Evolutionary conservation across 1,140 invertebrate species (phyloP), one percentile per base, ranked within the genome.

Genomic region (Tetramorium parvispinum): DNA sequence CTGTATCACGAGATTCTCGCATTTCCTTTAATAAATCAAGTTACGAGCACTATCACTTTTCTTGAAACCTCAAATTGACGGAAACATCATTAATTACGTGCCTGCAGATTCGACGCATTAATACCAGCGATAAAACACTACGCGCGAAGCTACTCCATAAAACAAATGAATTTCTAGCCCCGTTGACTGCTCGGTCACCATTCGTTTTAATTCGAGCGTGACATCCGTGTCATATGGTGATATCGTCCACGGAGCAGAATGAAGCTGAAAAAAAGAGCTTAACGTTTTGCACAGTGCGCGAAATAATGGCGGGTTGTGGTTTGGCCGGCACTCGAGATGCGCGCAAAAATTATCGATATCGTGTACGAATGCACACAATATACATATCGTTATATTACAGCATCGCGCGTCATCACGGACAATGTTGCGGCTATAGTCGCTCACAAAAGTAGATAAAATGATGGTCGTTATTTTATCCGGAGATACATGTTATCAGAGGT

Each of bases 321-420:
- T 68, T 70, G n/a, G 18, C 46, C 16, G 77, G 4, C 32, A 70
- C 63, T 81, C 61, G 63, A 81, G 66, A 65, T 49, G 43, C 63
- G 18, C 59, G n/a, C 65, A 81, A 81, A 81, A 81, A 81, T 81
- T 63, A 46, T 53, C 61, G 32, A 79, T 79, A 79, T 70, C n/a
- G 8, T 27, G 1, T 49, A 59, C 32, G 32, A 51, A 70, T 70
- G 32, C 10, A 68, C 18, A 53, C 53, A 37, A 43, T 32, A 53
- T 18, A 51, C 18, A 37, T n/a, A 13, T 66, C 24, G 27, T 68
- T 24, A 24, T 68, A 51, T 53, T 51, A 24, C 27, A 70, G 46
- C 6, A 53, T 66, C 32, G 18, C 27, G 32, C n/a, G 21, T 70
- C 16, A 55, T 70, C n/a, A 63, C 13, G 21, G 0, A 66, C 61